phyloP scores from a whole-genome alignment of 2,888 invertebrate species.

The Hydroisotoma schaefferi region DNA sequence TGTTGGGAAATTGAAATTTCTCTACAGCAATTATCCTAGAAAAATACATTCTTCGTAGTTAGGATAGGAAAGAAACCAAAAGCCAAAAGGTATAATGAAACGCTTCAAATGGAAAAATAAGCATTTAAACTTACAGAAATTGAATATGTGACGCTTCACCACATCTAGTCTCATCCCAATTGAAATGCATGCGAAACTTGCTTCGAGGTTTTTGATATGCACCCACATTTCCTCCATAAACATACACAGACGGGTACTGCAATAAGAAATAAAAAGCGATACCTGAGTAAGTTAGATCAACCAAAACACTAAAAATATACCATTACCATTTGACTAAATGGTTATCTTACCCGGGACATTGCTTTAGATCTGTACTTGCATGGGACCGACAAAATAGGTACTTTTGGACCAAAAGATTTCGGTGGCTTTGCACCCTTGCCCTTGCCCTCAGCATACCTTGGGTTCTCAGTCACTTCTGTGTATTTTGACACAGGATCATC shows the following conservation, averaged over 20 bases:
- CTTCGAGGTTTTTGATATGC: background rate
- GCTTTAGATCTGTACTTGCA: background rate
- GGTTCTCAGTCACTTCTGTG: background rate
- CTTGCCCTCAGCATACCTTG: too few species aligned
- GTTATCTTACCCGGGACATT: background rate
- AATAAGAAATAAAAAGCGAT: background rate
- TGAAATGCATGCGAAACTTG: background rate
- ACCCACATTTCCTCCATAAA: background rate
- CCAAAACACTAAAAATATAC: too few species aligned
- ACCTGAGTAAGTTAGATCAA: too few species aligned
- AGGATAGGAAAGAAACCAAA: too few species aligned
- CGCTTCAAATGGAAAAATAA: background rate
- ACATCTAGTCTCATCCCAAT: background rate
- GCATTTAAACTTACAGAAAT: background rate
- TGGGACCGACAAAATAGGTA: background rate
- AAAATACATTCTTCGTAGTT: too few species aligned
- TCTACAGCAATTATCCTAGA: too few species aligned
- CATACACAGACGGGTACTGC: background rate
- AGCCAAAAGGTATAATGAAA: too few species aligned
- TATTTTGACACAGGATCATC: background rate
- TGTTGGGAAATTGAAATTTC: too few species aligned
- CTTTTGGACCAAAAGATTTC: too few species aligned
- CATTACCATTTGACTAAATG: background rate
- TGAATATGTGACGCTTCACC: background rate
- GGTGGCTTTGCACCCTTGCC: too few species aligned